Evolutionary conservation across 92 coral and sea anemone species (phyloP), one percentile per base, ranked within the genome.

Genomic region (Heteractis magnifica): DNA sequence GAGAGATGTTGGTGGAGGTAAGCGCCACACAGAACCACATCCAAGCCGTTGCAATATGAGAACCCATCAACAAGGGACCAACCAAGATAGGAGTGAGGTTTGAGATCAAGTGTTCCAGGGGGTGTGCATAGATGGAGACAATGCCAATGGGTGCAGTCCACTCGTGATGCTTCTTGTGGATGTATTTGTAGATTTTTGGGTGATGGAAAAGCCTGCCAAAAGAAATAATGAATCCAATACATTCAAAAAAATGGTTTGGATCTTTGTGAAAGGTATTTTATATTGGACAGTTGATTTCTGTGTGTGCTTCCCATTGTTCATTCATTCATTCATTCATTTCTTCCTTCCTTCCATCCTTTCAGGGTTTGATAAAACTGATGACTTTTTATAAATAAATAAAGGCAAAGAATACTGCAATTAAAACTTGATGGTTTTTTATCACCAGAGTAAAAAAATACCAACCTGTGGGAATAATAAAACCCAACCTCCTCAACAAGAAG

Each of bases 381-480:
- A 2, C 44, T 34, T 34, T 34, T 34, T 34, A 34, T 34, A 34
- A 8, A 53, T 12, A 53, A 53, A 53, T 8, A 4, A 53, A 53
- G 58, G 13, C 58, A 53, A 53, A 53, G 58, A 53, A 8, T 12
- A 52, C 56, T 53, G 0, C 2, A 34, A 18, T 51, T 78, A 65
- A 65, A 7, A 65, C 4, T 8, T 77, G 2, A 44, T 58, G n/a
- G 60, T 34, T 19, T n/a, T 7, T n/a, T 0, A 4, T 34, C 4
- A 15, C 15, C n/a, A 41, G 10, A 0, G 44, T n/a, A 26, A 34
- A 34, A 9, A 76, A 26, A 20, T 48, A 80, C 62, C 58, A 72
- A 96, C 99, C 99, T 96, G 96, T 96, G 99, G 15, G 96, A 90
- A 80, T 96, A 96, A 73, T 96, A 96, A 70, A 96, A 96, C 6